Percentiles rank a stretch among this genome's conserved stretches.
These are phyloP conservation scores for Platanista minor DNA, from an alignment of 2,113 vertebrate species.

Conservation along the genomic window DNA sequence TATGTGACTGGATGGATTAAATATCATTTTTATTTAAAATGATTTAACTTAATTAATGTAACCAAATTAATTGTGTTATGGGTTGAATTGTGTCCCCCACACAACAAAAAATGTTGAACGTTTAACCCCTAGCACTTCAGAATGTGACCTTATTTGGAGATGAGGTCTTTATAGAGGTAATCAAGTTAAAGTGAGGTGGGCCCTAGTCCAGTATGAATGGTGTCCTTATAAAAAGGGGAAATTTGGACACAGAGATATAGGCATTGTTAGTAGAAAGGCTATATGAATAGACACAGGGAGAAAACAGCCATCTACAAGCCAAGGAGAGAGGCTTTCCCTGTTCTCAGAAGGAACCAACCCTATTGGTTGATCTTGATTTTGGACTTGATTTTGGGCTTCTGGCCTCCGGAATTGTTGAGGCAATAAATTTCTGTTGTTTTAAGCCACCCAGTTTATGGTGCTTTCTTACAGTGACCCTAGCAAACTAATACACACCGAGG, in stretches of 20 bases:
- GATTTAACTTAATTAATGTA: neutral
- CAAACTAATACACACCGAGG: neutral
- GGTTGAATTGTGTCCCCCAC: neutral
- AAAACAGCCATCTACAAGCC: neutral
- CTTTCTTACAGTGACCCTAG: neutral
- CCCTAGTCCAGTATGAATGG: neutral
- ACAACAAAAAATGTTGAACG: neutral
- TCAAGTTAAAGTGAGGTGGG: neutral
- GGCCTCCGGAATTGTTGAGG: neutral
- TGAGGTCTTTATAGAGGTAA: neutral
- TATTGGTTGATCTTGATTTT: neutral
- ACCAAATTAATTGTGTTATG: neutral
- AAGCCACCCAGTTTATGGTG: neutral
- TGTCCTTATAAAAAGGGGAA: neutral
- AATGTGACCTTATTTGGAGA: slow-evolving; percentile 4
- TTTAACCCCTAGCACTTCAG: neutral
- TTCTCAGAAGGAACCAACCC: neutral
- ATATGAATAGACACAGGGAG: neutral
- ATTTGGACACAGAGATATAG: neutral
- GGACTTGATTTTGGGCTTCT: neutral
- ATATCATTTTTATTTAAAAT: slow-evolving; percentile 28
- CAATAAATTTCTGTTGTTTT: neutral
- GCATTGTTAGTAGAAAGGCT: neutral
- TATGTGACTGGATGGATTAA: neutral
- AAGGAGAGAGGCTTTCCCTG: neutral